Evolutionary conservation across 2,888 invertebrate species (phyloP).

Genomic region (Orthonevra nobilis): DNA sequence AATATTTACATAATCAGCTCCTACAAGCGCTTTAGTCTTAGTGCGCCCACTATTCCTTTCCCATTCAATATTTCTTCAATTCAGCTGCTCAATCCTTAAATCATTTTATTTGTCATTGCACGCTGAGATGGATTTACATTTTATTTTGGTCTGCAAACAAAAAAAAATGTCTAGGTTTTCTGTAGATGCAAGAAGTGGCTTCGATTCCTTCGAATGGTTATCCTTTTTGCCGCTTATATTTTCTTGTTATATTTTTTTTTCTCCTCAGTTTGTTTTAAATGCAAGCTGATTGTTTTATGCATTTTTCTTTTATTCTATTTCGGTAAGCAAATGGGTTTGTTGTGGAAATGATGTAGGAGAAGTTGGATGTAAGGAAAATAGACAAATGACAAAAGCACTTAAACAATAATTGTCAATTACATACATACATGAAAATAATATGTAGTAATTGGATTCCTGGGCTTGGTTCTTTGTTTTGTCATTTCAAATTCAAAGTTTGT

Average conservation of each 20-base stretch:
- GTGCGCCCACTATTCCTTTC: background rate
- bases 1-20: slow-evolving; percentile 67
- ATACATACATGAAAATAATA: too few relatives aligned
- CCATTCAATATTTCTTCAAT: slow-evolving; percentile 31
- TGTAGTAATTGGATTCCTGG: slow-evolving; percentile 3
- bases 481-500: too few relatives aligned
- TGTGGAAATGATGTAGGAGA: slow-evolving; percentile 45
- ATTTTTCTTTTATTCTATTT: slow-evolving; percentile 16
- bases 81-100: slow-evolving; percentile 74
- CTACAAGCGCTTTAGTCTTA: slow-evolving; percentile 29
- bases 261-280: slow-evolving; percentile 25
- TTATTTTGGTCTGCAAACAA: slow-evolving; percentile 60
- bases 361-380: background rate
- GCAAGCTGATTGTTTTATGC: slow-evolving; percentile 46
- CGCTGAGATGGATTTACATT: slow-evolving; percentile 65
- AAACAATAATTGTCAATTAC: slow-evolving; percentile 17
- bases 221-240: too few relatives aligned
- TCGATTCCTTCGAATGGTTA: background rate
- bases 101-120: slow-evolving; percentile 77
- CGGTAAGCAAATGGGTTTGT: slow-evolving; percentile 36
- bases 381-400: slow-evolving; percentile 40
- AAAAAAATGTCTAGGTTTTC: slow-evolving; percentile 39
- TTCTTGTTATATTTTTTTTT: too few relatives aligned
- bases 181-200: slow-evolving; percentile 36
- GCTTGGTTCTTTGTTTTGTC: too few relatives aligned